Conservation (phyloP, 2,797 vertebrate species). For the Lagorchestes hirsutus region DNA sequence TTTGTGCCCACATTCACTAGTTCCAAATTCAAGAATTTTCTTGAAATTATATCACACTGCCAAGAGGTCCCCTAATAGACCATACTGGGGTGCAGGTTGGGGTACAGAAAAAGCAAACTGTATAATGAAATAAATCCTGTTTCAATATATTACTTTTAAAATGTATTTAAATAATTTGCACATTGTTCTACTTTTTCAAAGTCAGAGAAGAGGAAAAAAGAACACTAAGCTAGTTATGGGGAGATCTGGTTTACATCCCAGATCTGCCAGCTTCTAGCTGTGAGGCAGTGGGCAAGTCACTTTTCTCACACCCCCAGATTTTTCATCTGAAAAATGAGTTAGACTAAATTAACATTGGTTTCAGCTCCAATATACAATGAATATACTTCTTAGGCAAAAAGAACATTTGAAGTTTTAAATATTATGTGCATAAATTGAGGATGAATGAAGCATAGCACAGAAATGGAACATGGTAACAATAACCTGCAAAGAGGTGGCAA, state of each 20-base stretch:
- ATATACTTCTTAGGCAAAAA: not conserved
- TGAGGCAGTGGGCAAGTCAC: not conserved
- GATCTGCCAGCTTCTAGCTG: not conserved
- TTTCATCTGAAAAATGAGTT: conserved; percentile 6
- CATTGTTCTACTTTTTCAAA: not conserved
- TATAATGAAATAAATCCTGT: too few species aligned
- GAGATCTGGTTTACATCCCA: not conserved
- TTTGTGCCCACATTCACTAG: not conserved
- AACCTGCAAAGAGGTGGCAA: not conserved
- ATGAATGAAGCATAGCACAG: not conserved
- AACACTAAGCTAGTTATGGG: not conserved
- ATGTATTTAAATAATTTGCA: not conserved
- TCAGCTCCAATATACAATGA: not conserved
- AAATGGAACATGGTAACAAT: not conserved
- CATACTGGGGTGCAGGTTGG: not conserved
- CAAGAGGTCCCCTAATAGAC: not conserved
- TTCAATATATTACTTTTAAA: not conserved
- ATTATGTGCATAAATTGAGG: not conserved
- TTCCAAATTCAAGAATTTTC: not conserved
- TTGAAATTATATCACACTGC: not conserved
- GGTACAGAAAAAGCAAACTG: too few species aligned
- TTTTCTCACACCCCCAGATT: not conserved
- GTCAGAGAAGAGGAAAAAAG: not conserved
- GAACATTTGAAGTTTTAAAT: not conserved
- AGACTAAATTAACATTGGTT: not conserved